Evolutionary conservation across 2,888 invertebrate genomes (phyloP).

Genomic region (Zaprionus obscuricornis): DNA sequence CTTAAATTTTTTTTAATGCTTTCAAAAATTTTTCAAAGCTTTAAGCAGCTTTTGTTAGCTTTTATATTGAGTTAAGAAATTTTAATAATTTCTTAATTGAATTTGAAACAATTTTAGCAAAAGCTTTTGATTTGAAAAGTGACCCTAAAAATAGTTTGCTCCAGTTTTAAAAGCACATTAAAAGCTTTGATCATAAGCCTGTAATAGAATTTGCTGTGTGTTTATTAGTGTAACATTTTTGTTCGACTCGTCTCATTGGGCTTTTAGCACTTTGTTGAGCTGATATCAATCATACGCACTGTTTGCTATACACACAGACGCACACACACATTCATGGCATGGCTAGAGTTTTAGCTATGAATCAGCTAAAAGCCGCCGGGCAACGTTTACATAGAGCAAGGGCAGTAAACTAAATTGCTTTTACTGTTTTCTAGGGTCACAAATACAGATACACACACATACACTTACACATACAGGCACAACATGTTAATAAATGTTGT

Average conservation of each 20-base stretch:
- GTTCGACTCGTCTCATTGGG: constrained; percentile 31
- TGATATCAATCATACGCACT: constrained; percentile 75
- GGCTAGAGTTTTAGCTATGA: constrained; percentile 74
- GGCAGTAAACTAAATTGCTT: constrained; percentile 75
- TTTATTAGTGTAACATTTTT: no score
- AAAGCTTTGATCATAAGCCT: background rate
- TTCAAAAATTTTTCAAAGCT: no score
- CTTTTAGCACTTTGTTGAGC: constrained; percentile 36
- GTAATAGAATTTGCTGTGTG: background rate
- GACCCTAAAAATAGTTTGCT: no score
- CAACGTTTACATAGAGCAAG: constrained; percentile 40
- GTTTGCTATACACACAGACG: constrained; percentile 51
- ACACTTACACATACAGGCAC: constrained; percentile 7
- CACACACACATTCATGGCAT: constrained; percentile 38
- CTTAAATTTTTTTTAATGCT: no score
- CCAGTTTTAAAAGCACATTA: no score
- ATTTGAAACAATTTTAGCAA: no score
- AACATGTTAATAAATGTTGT: constrained; percentile 75
- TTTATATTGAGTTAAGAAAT: no score
- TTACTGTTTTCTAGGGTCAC: constrained; percentile 31
- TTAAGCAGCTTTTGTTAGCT: no score
- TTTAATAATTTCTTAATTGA: no score
- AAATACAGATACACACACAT: constrained; percentile 7
- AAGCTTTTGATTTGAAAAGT: no score
- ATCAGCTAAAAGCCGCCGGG: constrained; percentile 68